A percentile compares a stretch with the other conserved stretches of the same genome.
Conservation (phyloP, 1,140 invertebrate species). For the Stegodyphus dumicola region DNA sequence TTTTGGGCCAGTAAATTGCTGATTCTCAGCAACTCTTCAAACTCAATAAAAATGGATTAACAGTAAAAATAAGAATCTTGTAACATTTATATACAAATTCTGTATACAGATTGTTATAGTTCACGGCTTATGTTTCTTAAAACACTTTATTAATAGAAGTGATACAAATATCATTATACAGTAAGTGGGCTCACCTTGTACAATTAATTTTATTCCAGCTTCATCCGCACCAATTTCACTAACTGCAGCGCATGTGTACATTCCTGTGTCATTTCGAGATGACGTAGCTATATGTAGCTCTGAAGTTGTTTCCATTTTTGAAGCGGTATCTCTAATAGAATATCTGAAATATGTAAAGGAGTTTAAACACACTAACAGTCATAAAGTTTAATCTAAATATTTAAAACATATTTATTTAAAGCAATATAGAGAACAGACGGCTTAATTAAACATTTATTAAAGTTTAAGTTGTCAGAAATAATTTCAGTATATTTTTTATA, state of each 20-base stretch:
- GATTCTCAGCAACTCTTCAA: too few species aligned
- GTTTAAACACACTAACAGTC: neutral
- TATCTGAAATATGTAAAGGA: neutral
- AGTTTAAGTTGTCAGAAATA: too few species aligned
- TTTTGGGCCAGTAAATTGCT: too few species aligned
- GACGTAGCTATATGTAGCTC: neutral
- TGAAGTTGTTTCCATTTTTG: neutral
- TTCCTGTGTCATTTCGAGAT: slow-evolving; percentile 1
- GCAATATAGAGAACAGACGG: neutral
- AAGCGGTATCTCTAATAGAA: neutral
- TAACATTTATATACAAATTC: too few species aligned
- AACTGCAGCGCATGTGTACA: neutral
- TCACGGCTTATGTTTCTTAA: too few species aligned
- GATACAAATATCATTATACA: too few species aligned
- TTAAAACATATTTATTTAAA: neutral
- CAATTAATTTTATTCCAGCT: neutral
- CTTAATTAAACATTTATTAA: too few species aligned
- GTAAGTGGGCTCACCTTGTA: slow-evolving; percentile 1
- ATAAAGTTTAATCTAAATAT: neutral
- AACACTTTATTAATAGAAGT: too few species aligned
- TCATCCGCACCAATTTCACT: slow-evolving; percentile 11
- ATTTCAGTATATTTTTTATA: too few species aligned
- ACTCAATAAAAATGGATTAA: too few species aligned
- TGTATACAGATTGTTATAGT: too few species aligned
- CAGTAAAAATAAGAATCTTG: too few species aligned